Base-by-base conservation (phyloP, 2,797 vertebrate genomes). In the Avahi laniger region DNA sequence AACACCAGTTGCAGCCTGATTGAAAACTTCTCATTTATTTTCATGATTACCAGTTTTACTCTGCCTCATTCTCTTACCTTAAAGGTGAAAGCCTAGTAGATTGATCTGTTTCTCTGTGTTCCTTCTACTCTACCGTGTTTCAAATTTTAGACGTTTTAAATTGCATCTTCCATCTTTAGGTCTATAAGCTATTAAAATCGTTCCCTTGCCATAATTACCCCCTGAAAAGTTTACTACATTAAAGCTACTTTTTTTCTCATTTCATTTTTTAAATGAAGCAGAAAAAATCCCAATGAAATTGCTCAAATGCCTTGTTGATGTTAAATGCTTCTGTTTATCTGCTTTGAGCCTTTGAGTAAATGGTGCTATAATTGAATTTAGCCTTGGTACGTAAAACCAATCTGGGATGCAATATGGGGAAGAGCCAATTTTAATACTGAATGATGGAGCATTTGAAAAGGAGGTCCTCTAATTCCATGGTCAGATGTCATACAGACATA, bases 211-310 rank as follows among this genome's bases (percentile, higher is more conserved):
- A 70, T 80, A 93, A 80, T 80, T 91, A 69, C 10, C 57, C 35
- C 43, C 54, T 69, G 38, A 92, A 93, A 92, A 57, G 70, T 75
- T 92, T 87, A 59, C 52, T 93, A 72, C 18, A 59, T 89, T 80
- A 72, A 73, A 50, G 13, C 41, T 83, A 59, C 22, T 75, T 48
- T 81, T 63, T 85, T 35, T 5, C 35, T 61, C 9, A 52, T 92
- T 90, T 93, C 33, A 70, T 80, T 93, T 95, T 85, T 94, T 24
- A 90, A 96, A 79, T 1, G 2, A 96, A 94, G 38, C 89, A 93
- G 73, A 93, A 97, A 95, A 95, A 86, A 75, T 89, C 26, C 33
- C 79, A 89, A 2, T 86, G 24, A 94, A 89, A 92, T 96, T 87
- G 41, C 35, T 87, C 20, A 90, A 46, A 92, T 96, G 28, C 52